Evolutionary conservation across 2,113 vertebrate genomes (phyloP).

Genomic region (Rhinolophus ferrumequinum): DNA sequence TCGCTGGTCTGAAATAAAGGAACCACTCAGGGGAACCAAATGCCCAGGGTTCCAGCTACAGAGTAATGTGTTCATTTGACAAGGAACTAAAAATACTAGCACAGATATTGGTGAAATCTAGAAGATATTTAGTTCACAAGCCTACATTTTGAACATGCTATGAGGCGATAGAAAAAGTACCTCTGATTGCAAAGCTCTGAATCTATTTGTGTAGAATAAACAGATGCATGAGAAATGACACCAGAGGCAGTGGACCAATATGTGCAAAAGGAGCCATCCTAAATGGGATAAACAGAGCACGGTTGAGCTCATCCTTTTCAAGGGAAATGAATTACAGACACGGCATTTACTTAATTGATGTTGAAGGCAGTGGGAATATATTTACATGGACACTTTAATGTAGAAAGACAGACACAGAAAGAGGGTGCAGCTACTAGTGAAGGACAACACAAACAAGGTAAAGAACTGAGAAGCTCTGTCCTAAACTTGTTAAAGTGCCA

Average conservation of each 20-base stretch:
- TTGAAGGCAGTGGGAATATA: not conserved
- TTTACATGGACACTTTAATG: constrained; percentile 22
- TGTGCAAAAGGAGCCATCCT: not conserved
- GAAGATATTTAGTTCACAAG: not conserved
- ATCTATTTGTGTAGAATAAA: constrained; percentile 67
- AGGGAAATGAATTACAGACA: constrained; percentile 56
- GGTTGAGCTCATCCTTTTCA: not conserved
- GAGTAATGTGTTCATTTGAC: not conserved
- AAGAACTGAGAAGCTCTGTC: not conserved
- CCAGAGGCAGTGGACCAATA: not conserved
- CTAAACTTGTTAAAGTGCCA: not conserved
- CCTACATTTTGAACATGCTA: not conserved
- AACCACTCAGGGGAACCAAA: not conserved
- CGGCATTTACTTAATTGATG: constrained; percentile 63
- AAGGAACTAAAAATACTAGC: not conserved
- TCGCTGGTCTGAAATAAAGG: not conserved
- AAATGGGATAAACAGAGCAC: not conserved
- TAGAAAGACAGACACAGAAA: not conserved
- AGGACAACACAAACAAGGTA: not conserved
- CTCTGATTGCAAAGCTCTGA: not conserved
- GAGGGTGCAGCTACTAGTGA: not conserved
- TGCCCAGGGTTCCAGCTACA: rapidly evolving
- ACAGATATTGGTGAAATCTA: not conserved
- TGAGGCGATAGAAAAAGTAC: constrained; percentile 32
- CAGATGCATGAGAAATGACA: constrained; percentile 59